phyloP scores from a whole-genome alignment of 1,140 invertebrate genomes.

The Drosophila virilis region DNA sequence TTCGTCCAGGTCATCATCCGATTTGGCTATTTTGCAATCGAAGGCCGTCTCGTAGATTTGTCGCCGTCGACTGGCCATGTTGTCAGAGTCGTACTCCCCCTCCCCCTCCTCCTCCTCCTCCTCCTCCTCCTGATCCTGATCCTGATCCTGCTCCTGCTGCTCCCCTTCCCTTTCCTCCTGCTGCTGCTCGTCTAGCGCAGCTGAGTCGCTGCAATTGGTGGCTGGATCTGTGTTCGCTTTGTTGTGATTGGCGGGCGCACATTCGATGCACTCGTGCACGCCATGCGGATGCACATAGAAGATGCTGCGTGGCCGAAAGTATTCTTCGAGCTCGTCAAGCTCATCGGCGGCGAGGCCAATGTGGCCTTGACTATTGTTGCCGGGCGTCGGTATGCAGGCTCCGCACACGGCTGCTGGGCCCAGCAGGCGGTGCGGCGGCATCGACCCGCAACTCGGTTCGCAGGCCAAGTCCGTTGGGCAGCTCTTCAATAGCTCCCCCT shows the following conservation, averaged over 20 bases:
- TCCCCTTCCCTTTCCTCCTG: constrained; percentile 2
- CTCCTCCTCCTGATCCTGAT: constrained; percentile 53
- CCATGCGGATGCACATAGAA: constrained; percentile 86
- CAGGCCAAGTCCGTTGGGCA: constrained; percentile 64
- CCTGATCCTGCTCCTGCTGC: constrained; percentile 59
- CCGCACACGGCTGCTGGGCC: constrained; percentile 87
- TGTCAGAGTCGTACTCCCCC: constrained; percentile 60
- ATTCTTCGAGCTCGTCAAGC: constrained; percentile 87
- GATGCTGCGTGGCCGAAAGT: constrained; percentile 86
- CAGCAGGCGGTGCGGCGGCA: constrained; percentile 87
- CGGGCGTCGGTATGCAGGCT: constrained; percentile 86
- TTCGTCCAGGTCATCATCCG: constrained; percentile 92
- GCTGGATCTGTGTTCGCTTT: constrained; percentile 7
- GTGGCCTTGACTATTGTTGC: constrained; percentile 22
- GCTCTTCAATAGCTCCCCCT: constrained; percentile 82
- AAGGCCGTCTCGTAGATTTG: constrained; percentile 95
- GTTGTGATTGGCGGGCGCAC: constrained; percentile 67
- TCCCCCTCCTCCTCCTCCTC: constrained; percentile 39
- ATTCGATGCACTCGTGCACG: constrained; percentile 85
- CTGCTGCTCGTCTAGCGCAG: constrained; percentile 32
- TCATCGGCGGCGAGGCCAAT: constrained; percentile 57
- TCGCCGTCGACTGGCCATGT: constrained; percentile 85
- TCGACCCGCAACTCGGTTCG: constrained; percentile 59
- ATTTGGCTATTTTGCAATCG: constrained; percentile 92
- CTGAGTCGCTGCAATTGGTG: constrained; percentile 42